Evolutionary conservation across 2,797 vertebrate genomes (phyloP), one percentile per base, ranked within the genome.

Genomic region (Aulostomus chinensis): DNA sequence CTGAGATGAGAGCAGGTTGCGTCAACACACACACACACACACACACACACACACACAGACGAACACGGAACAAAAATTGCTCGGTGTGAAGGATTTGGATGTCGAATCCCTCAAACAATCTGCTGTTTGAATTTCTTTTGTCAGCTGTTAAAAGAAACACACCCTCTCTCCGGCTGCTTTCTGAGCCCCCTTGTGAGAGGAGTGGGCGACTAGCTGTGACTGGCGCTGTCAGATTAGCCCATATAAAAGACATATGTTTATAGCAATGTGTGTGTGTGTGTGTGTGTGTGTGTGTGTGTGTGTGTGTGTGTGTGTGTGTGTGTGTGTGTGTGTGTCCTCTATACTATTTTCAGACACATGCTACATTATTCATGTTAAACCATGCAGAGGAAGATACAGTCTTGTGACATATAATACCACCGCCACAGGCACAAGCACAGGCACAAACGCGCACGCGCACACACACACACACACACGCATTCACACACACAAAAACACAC

Each of bases 151-250:
- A 51, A 61, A 13, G 10, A 64, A 39, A 40, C 35, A 52, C 35
- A 53, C 22, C 37, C 29, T 26, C 40, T 12, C 26, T 31, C 39
- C 5, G 22, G 24, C 34, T 57, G 64, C 54, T 68, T 68, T 37
- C 59, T 37, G 42, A 45, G 72, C n/a, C 72, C 21, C 68, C 41
- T 66, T 56, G 65, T 69, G 60, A 66, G 60, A 66, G 47, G 83
- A 80, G 86, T 87, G 80, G 80, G 83, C 50, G 76, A 57, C 60
- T 55, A n/a, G 56, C 78, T 76, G 74, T 63, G 72, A 79, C 64
- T 69, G 68, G 48, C 70, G 32, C 70, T 69, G 75, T 77, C 76
- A 72, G 81, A 86, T 88, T 83, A 84, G 58, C 60, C 63, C 45
- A 52, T 80, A 58, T 77, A 76, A 69, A 63, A 80, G 71, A 70